phyloP scores from a whole-genome alignment of 2,888 invertebrate genomes.

The Caenorhabditis sinica region DNA sequence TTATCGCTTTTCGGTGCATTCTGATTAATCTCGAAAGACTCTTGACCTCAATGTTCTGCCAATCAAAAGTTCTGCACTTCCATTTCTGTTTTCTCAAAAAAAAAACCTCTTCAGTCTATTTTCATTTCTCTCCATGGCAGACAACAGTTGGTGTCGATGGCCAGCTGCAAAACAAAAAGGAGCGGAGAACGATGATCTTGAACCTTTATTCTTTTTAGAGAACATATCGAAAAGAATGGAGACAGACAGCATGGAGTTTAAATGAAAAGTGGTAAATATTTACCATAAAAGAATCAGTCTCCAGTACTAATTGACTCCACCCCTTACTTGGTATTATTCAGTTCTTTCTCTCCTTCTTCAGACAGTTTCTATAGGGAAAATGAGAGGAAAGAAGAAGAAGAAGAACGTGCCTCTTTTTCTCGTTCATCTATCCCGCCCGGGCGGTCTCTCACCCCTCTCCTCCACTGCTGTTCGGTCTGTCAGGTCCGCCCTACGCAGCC shows the following conservation, averaged over 20 bases:
- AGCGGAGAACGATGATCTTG: conserved; percentile 31
- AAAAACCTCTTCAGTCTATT: not conserved
- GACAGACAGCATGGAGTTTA: conserved; percentile 7
- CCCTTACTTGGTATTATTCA: conserved; percentile 9
- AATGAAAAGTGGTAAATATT: conserved; percentile 48
- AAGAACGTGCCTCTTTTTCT: conserved; percentile 34
- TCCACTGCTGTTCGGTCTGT: conserved; percentile 24
- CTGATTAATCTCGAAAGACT: conserved; percentile 2
- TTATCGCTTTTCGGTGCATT: not conserved
- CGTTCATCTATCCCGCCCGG: conserved; percentile 34
- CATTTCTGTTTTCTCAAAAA: not conserved
- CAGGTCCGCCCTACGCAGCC: conserved; percentile 37
- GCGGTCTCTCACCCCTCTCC: conserved; percentile 33
- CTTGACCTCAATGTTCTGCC: conserved; percentile 20
- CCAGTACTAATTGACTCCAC: conserved; percentile 14
- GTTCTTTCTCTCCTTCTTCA: conserved; percentile 6
- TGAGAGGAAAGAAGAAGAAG: not conserved
- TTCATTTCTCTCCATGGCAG: conserved; percentile 16
- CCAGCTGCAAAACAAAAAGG: conserved; percentile 10
- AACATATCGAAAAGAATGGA: not conserved
- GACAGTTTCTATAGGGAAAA: conserved; percentile 10
- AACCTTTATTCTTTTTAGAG: conserved; percentile 34
- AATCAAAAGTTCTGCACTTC: conserved; percentile 28
- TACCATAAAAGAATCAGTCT: conserved; percentile 29
- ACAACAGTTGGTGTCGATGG: conserved; percentile 41